Percentiles rank a stretch among this genome's conserved stretches.
Evolutionary conservation across 2,797 vertebrate species (phyloP).

Genomic region (Chloroceryle amazona): DNA sequence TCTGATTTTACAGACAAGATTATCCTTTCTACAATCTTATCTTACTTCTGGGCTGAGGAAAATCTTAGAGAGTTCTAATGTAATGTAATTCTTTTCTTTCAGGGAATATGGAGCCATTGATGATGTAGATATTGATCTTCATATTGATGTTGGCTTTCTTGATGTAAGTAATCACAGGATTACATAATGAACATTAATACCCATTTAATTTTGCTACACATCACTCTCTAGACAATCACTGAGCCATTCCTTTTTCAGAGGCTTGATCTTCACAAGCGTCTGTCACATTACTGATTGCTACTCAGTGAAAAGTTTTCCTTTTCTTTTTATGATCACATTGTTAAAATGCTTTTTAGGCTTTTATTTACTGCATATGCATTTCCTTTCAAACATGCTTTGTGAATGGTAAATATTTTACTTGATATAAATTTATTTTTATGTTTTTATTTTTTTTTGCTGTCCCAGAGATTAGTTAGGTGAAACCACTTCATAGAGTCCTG

Average conservation of each 20-base stretch:
- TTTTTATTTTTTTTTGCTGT: not conserved
- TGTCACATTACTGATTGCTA: not conserved
- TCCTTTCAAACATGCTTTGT: not conserved
- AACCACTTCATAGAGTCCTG: not conserved
- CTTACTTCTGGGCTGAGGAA: not conserved
- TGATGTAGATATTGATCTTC: conserved; percentile 93
- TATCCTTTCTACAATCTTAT: not conserved
- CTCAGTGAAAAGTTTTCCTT: not conserved
- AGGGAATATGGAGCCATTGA: conserved; percentile 96
- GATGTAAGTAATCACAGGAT: conserved; percentile 85
- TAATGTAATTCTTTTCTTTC: conserved; percentile 72
- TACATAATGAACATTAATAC: conserved; percentile 27
- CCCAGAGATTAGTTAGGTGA: not conserved
- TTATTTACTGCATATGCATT: not conserved
- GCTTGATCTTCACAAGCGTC: not conserved
- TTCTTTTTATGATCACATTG: not conserved
- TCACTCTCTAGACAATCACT: not conserved
- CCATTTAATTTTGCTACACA: conserved; percentile 11
- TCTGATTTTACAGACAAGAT: conserved; percentile 9
- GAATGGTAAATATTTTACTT: not conserved
- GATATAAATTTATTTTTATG: not conserved
- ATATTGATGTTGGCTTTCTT: conserved; percentile 93
- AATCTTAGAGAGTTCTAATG: conserved; percentile 29
- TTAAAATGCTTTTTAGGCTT: not conserved
- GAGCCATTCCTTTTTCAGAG: not conserved